These are phyloP conservation scores for Girardinichthys multiradiatus DNA, from an alignment of 2,113 vertebrate genomes.

Conservation along the genomic window DNA sequence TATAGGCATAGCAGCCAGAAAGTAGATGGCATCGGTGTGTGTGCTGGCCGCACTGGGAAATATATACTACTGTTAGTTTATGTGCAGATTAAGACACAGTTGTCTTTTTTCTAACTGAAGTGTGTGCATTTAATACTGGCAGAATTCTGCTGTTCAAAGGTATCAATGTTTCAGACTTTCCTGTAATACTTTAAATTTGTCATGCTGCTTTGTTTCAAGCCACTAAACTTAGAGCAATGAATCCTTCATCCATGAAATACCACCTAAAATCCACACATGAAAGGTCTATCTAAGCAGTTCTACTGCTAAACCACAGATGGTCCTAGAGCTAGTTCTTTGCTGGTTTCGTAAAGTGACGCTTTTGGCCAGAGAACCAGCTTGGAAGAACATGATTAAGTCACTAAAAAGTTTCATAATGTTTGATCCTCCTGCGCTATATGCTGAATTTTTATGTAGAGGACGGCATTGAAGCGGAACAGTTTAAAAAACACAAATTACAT, in stretches of 20 bases:
- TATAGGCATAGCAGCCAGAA: constrained; percentile 23
- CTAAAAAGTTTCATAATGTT: background rate
- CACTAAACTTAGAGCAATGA: too few species aligned
- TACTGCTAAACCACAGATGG: background rate
- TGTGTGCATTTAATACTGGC: background rate
- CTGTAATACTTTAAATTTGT: background rate
- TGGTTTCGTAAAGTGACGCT: background rate
- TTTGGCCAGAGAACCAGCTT: background rate
- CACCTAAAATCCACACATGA: too few species aligned
- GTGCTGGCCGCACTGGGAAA: background rate
- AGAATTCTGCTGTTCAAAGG: background rate
- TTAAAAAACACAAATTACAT: background rate
- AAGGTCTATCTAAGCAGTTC: too few species aligned
- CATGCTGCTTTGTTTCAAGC: background rate
- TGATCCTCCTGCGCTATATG: background rate
- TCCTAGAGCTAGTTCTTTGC: background rate
- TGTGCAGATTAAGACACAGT: too few species aligned
- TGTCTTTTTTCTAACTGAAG: background rate
- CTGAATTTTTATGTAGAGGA: background rate
- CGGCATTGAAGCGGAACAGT: background rate
- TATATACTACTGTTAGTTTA: background rate
- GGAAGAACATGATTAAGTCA: background rate
- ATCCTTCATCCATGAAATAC: too few species aligned
- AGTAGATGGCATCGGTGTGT: constrained; percentile 21
- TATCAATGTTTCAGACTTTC: background rate